Evolutionary conservation across 2,888 invertebrate species (phyloP), one percentile per base, ranked within the genome.

Genomic region (Ichneumoninae sp.): DNA sequence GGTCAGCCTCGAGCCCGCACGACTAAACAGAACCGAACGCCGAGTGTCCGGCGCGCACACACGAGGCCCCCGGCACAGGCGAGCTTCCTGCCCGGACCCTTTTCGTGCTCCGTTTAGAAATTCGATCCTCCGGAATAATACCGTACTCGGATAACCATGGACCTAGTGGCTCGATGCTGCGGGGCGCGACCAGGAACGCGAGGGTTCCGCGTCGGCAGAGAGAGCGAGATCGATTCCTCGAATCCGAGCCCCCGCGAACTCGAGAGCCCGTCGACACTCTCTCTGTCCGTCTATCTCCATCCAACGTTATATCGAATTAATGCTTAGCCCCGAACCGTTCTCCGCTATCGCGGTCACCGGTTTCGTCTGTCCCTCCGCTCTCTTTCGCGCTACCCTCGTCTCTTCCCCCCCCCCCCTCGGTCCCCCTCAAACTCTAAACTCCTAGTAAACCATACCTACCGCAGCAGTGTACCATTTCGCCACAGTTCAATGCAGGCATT

Each of bases 81-180:
- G 52, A 13, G 52, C 5, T 36, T 65, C 22, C 50, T 26, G 65
- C 22, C 68, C 47, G 44, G 19, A 62, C 47, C 74, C 70, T 78
- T 76, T 77, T 78, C 77, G 84, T 66, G 72, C 70, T 77, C 84
- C 82, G 82, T 70, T 89, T 83, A 82, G 88, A 87, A 87, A 89
- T 87, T 86, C 86, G 89, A 89, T 89, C 86, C 86, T 26, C 52
- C 50, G 72, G 80, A 80, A 89, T 88, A 88, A 87, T 86, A 83
- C 70, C 80, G 71, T 72, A 52, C 71, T 83, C 75, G 80, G 62
- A 66, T 83, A 54, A 81, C 70, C 81, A 47, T 54, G 65, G 10
- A 44, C 40, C 30, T 44, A 57, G 6, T 57, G 57, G 66, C 16
- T 3, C 33, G 26, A 44, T 13, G 68, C n/a, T 44, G 47, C 19